Percentiles rank a stretch among this genome's conserved stretches.
These are phyloP conservation scores for Dromococcyx pavoninus DNA, from an alignment of 2,797 vertebrate species.

Conservation along the genomic window DNA sequence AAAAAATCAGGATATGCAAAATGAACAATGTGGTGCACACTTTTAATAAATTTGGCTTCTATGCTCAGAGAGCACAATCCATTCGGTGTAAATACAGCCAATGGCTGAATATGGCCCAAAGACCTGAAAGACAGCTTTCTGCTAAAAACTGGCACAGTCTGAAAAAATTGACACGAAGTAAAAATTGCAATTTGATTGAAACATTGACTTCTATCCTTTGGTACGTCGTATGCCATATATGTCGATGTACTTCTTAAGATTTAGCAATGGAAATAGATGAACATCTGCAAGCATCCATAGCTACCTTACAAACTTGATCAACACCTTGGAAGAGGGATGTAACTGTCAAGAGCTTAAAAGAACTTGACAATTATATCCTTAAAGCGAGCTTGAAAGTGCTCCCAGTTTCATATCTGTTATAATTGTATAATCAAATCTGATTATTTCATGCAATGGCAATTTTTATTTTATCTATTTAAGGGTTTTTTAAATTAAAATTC, in stretches of 20 bases:
- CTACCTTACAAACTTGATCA: background rate
- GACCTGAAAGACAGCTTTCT: background rate
- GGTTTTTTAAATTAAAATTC: background rate
- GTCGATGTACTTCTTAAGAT: background rate
- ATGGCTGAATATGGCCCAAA: background rate
- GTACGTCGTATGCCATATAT: background rate
- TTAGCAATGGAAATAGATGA: background rate
- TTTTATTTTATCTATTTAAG: background rate
- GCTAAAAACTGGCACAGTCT: background rate
- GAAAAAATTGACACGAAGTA: background rate
- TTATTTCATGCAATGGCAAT: background rate
- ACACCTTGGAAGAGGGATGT: background rate
- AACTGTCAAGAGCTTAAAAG: too few relatives aligned
- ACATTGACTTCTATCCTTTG: background rate
- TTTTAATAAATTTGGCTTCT: background rate
- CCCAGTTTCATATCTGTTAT: background rate
- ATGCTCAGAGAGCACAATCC: background rate
- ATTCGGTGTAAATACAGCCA: background rate
- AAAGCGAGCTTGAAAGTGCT: background rate
- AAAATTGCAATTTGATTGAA: background rate
- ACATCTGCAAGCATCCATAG: background rate
- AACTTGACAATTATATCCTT: background rate
- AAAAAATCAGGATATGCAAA: background rate
- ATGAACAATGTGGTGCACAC: background rate
- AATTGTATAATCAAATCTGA: background rate